These are phyloP conservation scores for Electrona antarctica DNA, from an alignment of 2,113 vertebrate genomes.

Conservation along the genomic window DNA sequence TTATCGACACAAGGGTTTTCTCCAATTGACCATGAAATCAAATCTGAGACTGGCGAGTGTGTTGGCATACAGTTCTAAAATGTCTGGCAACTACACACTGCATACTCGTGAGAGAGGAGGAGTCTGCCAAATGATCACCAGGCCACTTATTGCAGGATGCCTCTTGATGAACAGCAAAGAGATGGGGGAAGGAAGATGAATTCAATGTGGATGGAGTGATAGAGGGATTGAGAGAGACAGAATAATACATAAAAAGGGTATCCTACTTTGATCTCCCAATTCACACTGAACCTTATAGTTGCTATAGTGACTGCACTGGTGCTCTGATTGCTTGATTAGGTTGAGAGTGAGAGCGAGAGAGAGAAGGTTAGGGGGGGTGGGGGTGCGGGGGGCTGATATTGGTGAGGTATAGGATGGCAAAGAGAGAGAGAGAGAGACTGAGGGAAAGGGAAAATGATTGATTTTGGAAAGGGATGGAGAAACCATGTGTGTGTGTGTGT, in stretches of 20 bases:
- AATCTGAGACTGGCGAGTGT: constrained; percentile 42
- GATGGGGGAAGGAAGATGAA: constrained; percentile 23
- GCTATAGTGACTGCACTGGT: constrained; percentile 69
- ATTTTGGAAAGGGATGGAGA: neutral
- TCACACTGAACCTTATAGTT: constrained; percentile 50
- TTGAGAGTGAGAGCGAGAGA: constrained; percentile 23
- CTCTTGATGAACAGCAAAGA: constrained; percentile 29
- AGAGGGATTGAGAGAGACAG: constrained; percentile 1
- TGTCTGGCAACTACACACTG: constrained; percentile 40
- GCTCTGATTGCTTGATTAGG: constrained; percentile 54
- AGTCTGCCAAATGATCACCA: constrained; percentile 44
- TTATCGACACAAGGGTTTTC: constrained; percentile 45
- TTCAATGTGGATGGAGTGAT: constrained; percentile 23
- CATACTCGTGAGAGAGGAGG: constrained; percentile 19
- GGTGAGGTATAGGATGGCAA: neutral
- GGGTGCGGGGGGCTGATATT: too few relatives aligned
- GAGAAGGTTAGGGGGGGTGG: too few relatives aligned
- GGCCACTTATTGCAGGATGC: constrained; percentile 21
- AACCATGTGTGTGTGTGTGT: too few relatives aligned
- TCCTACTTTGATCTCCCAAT: constrained; percentile 47
- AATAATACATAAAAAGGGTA: constrained; percentile 27
- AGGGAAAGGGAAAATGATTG: neutral
- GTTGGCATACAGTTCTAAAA: constrained; percentile 45
- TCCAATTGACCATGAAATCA: constrained; percentile 55
- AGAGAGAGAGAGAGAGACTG: constrained; percentile 1